These are phyloP conservation scores for Coendou prehensilis DNA, from an alignment of 2,797 vertebrate genomes.

Conservation along the genomic window DNA sequence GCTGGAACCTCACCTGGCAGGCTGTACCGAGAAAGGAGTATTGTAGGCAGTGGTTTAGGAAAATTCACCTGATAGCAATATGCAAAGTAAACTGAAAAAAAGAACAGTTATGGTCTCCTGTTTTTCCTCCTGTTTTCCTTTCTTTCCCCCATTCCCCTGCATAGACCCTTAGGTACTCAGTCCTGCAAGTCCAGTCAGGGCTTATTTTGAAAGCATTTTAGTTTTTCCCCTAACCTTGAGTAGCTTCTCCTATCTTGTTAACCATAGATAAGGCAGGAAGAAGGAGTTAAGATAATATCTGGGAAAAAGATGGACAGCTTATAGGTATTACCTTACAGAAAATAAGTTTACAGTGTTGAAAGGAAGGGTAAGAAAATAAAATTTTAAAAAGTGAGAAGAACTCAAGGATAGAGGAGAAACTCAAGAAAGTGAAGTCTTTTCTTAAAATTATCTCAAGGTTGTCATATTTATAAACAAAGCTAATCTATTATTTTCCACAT, in stretches of 20 bases:
- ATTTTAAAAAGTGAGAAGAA: conserved; percentile 9
- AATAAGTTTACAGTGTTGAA: not conserved
- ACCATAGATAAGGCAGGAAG: conserved; percentile 24
- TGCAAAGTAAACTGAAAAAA: not conserved
- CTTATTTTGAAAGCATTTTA: conserved; percentile 19
- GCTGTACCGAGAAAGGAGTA: not conserved
- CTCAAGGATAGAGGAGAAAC: not conserved
- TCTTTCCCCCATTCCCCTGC: not conserved
- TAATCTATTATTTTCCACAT: not conserved
- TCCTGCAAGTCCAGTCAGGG: not conserved
- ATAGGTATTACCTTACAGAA: not conserved
- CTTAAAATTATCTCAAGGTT: not conserved
- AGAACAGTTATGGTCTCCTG: not conserved
- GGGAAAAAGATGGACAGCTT: not conserved
- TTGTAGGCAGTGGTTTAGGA: not conserved
- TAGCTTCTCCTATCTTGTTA: not conserved
- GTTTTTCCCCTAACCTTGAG: not conserved
- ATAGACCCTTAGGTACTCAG: not conserved
- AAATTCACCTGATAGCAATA: not conserved
- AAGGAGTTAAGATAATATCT: conserved; percentile 2
- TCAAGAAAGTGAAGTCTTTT: not conserved
- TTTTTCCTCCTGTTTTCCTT: not conserved
- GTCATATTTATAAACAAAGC: conserved; percentile 1
- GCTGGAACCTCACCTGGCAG: not conserved
- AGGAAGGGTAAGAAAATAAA: conserved; percentile 1